Evolutionary conservation across 2,888 invertebrate species (phyloP), one percentile per base, ranked within the genome.

Genomic region (Tetropium fuscum): DNA sequence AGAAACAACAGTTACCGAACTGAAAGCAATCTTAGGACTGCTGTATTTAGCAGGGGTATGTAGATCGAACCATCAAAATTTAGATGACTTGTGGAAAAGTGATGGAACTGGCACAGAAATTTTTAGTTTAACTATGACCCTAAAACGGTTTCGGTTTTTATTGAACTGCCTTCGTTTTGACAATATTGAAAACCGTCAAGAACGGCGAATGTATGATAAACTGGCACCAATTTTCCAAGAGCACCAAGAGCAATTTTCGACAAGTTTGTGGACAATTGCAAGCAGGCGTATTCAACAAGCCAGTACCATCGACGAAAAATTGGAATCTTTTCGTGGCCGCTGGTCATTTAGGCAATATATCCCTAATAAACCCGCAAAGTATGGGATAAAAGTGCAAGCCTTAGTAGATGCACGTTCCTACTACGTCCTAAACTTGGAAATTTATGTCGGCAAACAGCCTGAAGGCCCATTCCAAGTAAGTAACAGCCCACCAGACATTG

Each of bases 361-460:
- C 19, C 15, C 40, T 2, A 54, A 15, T 15, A 13, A 53, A 3
- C 27, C 16, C 18, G 41, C n/a, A 18, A 53, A 47, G 18, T 47
- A 41, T 4, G 44, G 75, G 95, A 91, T 77, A 89, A 90, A 71
- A 20, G 22, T 45, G 18, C 27, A 34, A 10, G 36, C 48, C 3
- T 34, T 48, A 48, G 34, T 48, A 19, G 48, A 48, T 13, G 13
- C 36, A 3, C n/a, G 18, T 4, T 27, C 40, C 30, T 53, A 6
- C 11, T 53, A 53, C 34, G 48, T 19, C 4, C 20, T 40, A 27
- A 53, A 53, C 41, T 27, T 53, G 5, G 53, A 40, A 30, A 11
- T 53, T 22, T 41, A 53, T 18, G 41, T 30, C n/a, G 53, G 30
- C 8, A 8, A 15, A 8, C 48, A 48, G 11, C 36, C 34, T 48